Evolutionary conservation across 1,140 invertebrate genomes (phyloP), one percentile per base, ranked within the genome.

Genomic region (Heliconius nattereri): DNA sequence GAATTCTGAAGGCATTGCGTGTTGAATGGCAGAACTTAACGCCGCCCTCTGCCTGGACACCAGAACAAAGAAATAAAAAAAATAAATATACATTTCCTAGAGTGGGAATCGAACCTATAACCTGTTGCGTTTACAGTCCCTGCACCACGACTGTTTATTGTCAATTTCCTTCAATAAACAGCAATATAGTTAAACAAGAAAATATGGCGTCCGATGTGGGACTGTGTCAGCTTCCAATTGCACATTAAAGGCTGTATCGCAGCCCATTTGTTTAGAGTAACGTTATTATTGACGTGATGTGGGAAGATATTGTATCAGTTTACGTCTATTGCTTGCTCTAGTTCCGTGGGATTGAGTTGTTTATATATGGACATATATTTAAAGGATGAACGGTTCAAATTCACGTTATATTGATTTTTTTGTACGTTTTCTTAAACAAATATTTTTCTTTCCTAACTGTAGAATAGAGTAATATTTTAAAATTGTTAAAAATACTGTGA

Each of bases 161-260:
- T 66, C 60, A 66, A 66, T 66, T 26, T 66, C 9, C 23, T 66
- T 26, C 60, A 66, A 66, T 66, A 66, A 29, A 66, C 23, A 66
- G 23, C n/a, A 26, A 29, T 13, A 9, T 26, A 26, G 23, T 29
- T 26, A 26, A 66, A 66, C 26, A 66, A 66, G 60, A 5, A 29
- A 13, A 29, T 66, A 66, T 87, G 85, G 84, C 84, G 84, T 85
- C 85, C 85, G 81, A 74, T 77, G 81, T 84, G 84, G 82, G 78
- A 49, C n/a, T 16, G 60, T 77, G 29, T 32, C 16, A 66, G 60
- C 23, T 26, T 66, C 3, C 60, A 26, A 66, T 29, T 66, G 26
- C 60, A 66, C 26, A 11, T 66, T 66, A 66, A 66, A 66, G n/a
- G 54, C 54, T 60, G 1, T 23, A 60, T 60, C 9, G 6, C 49